Base-by-base conservation (phyloP, 2,888 invertebrate species). In the Drosophila testacea region DNA sequence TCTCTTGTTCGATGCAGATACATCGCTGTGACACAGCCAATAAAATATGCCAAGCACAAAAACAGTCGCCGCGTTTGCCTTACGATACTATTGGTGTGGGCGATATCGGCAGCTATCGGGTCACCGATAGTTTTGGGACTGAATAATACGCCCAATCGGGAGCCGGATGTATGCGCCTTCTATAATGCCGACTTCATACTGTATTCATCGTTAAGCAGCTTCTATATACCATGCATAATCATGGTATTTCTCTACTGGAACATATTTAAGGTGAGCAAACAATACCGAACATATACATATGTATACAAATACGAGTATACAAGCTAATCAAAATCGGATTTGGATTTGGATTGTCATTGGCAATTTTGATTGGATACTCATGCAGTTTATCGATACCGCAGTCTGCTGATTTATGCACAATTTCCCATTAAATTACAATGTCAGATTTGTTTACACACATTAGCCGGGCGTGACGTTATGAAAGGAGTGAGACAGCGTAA, bases 1-100 rank as follows among this genome's bases (percentile, higher is more conserved):
- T 32, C 6, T 2, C 34, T 27, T 81, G 7, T 34, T 10, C 44
- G 5, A 69, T 93, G 57, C 95, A 99, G 99, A 94, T 99, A 98
- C 93, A 98, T 99, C 90, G 99, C 99, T 77, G 99, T 99, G 83
- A 99, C 99, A 50, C 97, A 98, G 92, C 99, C 99, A 90, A 99
- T 99, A 92, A 98, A 99, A 93, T 99, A 99, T 94, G 98, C 99
- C 68, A 98, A 98, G 92, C 98, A 99, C 94, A 98, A 98, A 94
- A 99, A 98, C 94, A 98, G 97, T 93, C 94, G 96, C 59, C 95
- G 99, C 71, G 98, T 99, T 48, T 97, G 97, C 95, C 93, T 98
- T 92, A 99, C 98, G 85, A 98, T 99, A 90, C 96, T 96, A 42
- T 94, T 98, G 75, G 98, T 98, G 56, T 99, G 99, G 99, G 95